Evolutionary conservation across 2,797 vertebrate species (phyloP).

Genomic region (Rhynchonycteris naso): DNA sequence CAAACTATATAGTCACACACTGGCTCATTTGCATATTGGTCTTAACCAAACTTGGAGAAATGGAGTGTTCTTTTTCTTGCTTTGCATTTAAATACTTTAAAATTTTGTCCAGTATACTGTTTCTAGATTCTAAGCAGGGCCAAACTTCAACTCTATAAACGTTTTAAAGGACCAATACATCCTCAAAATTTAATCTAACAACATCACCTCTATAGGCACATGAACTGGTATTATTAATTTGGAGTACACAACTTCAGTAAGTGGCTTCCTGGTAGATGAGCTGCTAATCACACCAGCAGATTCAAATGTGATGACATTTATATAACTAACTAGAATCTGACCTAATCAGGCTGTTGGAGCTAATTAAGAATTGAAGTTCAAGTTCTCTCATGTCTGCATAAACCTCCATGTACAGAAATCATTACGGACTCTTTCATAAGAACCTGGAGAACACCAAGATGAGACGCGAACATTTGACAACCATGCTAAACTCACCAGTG

Average conservation of each 20-base stretch:
- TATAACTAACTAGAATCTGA: not conserved
- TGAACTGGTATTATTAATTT: not conserved
- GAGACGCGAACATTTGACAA: not conserved
- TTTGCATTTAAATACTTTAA: not conserved
- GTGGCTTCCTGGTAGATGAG: not conserved
- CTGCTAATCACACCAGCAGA: not conserved
- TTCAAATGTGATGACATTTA: not conserved
- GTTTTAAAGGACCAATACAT: constrained; percentile 8
- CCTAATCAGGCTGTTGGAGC: not conserved
- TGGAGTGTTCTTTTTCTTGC: not conserved
- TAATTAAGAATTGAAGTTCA: constrained; percentile 48
- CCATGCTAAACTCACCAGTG: not conserved
- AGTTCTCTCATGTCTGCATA: constrained; percentile 36
- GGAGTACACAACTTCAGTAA: not conserved
- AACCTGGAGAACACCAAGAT: not conserved
- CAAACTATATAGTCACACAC: not conserved
- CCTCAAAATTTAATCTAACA: not conserved
- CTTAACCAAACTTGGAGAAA: constrained; percentile 37
- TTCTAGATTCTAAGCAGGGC: constrained; percentile 27
- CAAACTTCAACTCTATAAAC: not conserved
- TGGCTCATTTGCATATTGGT: not conserved
- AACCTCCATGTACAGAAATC: constrained; percentile 24
- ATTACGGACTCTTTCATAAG: constrained; percentile 19
- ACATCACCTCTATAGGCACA: not conserved
- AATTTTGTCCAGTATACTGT: not conserved